Evolutionary conservation across 2,888 invertebrate species (phyloP).

Genomic region (Thyatira batis): DNA sequence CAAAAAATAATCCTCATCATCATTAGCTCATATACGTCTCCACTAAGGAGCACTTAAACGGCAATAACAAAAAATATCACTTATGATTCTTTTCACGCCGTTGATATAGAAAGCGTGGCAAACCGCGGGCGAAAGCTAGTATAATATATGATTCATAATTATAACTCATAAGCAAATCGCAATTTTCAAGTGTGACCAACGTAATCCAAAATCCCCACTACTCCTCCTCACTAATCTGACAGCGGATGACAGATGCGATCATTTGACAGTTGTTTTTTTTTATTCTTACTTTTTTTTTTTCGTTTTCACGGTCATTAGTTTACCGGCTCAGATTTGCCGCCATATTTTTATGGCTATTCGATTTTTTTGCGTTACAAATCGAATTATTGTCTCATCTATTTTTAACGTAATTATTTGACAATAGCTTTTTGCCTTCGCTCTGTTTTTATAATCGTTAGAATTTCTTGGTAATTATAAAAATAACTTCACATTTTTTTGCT

Average conservation of each 20-base stretch:
- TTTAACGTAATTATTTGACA: not conserved
- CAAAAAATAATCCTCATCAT: too few relatives aligned
- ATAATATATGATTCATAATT: not conserved
- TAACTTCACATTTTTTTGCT: too few relatives aligned
- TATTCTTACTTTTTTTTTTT: too few relatives aligned
- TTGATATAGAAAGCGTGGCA: too few relatives aligned
- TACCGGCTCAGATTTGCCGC: not conserved
- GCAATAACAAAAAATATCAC: too few relatives aligned
- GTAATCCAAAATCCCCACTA: constrained; percentile 6
- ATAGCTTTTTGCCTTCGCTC: not conserved
- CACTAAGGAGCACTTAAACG: too few relatives aligned
- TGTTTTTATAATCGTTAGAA: too few relatives aligned
- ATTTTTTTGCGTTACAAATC: not conserved
- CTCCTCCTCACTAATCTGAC: not conserved
- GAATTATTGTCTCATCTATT: not conserved
- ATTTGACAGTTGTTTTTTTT: not conserved
- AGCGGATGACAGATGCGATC: not conserved
- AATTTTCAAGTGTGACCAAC: constrained; percentile 1
- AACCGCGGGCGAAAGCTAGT: too few relatives aligned
- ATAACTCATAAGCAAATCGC: not conserved
- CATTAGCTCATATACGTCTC: too few relatives aligned
- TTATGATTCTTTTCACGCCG: too few relatives aligned
- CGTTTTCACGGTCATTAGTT: not conserved
- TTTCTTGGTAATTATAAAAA: too few relatives aligned
- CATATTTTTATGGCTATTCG: not conserved